phyloP scores from a whole-genome alignment of 2,113 vertebrate genomes.

The Miniopterus natalensis region DNA sequence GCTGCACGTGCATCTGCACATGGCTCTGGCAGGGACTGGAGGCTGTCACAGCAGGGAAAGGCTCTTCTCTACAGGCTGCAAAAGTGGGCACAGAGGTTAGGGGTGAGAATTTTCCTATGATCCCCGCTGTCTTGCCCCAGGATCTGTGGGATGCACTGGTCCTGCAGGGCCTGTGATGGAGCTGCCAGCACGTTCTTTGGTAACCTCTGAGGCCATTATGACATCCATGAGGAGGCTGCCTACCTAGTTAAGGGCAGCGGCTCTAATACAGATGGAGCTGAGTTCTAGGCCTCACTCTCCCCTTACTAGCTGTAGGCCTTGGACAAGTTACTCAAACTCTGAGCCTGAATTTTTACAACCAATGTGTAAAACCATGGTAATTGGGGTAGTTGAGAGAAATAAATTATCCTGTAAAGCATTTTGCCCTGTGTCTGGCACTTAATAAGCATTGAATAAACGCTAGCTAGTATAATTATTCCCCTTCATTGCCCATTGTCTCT shows the following conservation, averaged over 20 bases:
- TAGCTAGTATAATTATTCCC: background rate
- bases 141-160: background rate
- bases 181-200: background rate
- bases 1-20: background rate
- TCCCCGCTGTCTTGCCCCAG: background rate
- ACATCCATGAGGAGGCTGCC: background rate
- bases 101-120: background rate
- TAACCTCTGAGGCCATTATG: background rate
- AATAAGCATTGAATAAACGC: slow-evolving; percentile 47
- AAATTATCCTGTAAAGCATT: slow-evolving; percentile 52
- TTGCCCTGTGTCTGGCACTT: slow-evolving; percentile 19
- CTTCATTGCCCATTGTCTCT: background rate
- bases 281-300: background rate
- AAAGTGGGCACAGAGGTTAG: background rate
- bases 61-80: background rate
- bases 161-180: background rate
- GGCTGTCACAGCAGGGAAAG: background rate
- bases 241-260: background rate
- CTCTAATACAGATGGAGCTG: slow-evolving; percentile 16
- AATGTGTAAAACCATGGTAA: background rate
- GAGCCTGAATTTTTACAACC: slow-evolving; percentile 21
- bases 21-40: background rate
- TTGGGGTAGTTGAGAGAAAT: slow-evolving; percentile 17
- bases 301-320: background rate
- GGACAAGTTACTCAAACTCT: slow-evolving; percentile 25